These are phyloP conservation scores for Peromyscus maniculatus DNA, from an alignment of 2,113 vertebrate species.

Conservation along the genomic window DNA sequence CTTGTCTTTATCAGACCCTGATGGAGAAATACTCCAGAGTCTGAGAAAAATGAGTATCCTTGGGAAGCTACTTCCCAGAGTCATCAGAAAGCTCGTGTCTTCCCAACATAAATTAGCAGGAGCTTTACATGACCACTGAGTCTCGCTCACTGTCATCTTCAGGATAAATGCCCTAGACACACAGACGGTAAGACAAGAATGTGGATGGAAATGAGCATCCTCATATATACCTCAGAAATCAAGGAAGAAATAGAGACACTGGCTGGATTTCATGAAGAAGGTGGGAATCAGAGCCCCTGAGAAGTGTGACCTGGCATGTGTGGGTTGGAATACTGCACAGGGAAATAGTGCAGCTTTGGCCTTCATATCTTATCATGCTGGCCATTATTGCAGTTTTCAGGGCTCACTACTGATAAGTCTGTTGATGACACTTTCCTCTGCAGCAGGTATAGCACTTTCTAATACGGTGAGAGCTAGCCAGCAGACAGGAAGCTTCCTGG, in stretches of 20 bases:
- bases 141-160: not conserved
- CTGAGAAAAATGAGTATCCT: not conserved
- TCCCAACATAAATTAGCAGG: not conserved
- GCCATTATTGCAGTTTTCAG: not conserved
- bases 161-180: not conserved
- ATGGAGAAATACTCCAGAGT: not conserved
- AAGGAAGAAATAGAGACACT: not conserved
- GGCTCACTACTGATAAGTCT: not conserved
- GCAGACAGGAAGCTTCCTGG: not conserved
- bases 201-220: no score
- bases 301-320: not conserved
- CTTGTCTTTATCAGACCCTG: not conserved
- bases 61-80: not conserved
- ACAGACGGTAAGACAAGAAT: not conserved
- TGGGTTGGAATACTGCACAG: not conserved
- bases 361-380: not conserved
- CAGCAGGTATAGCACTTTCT: not conserved
- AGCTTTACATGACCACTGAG: not conserved
- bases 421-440: not conserved
- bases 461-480: not conserved
- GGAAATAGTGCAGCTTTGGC: not conserved
- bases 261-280: not conserved
- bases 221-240: not conserved
- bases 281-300: not conserved
- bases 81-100: not conserved